Conservation (phyloP, 2,113 vertebrate species). For the Tor tambroides region DNA sequence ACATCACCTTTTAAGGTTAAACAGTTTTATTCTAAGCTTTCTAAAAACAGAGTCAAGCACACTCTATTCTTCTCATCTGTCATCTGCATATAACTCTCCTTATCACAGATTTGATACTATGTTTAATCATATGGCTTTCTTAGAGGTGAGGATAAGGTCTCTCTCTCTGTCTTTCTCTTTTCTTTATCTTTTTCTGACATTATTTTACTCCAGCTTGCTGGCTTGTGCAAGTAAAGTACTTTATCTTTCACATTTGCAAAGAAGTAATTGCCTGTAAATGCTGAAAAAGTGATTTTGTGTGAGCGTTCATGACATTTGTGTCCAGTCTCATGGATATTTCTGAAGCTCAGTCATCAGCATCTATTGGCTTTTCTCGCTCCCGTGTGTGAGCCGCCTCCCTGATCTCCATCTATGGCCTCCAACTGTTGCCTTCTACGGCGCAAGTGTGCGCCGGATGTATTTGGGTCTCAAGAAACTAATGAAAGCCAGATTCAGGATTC, state of each 20-base stretch:
- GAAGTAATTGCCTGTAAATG: slow-evolving; percentile 12
- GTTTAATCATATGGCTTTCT: slow-evolving; percentile 3
- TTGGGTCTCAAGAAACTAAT: slow-evolving; percentile 33
- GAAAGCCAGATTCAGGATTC: slow-evolving; percentile 50
- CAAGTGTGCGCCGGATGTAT: slow-evolving; percentile 18
- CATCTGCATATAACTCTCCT: not conserved
- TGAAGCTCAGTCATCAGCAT: slow-evolving; percentile 39
- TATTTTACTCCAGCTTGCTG: slow-evolving; percentile 4
- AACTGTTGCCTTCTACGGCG: slow-evolving; percentile 28
- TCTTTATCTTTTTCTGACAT: not conserved
- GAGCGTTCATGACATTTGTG: slow-evolving; percentile 45
- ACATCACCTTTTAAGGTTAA: slow-evolving; percentile 58
- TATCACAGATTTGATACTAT: slow-evolving; percentile 2
- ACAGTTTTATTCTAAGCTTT: slow-evolving; percentile 35
- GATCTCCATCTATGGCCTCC: slow-evolving; percentile 54
- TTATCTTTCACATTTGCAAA: slow-evolving; percentile 19
- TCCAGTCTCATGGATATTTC: slow-evolving; percentile 54
- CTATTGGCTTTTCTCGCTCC: slow-evolving; percentile 40
- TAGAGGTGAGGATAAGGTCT: not conserved
- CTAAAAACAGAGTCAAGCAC: slow-evolving; percentile 50
- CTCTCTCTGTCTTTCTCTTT: too few relatives aligned
- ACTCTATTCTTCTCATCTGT: not conserved
- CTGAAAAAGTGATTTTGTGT: slow-evolving; percentile 53
- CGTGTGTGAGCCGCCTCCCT: slow-evolving; percentile 22
- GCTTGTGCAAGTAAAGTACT: slow-evolving; percentile 20